phyloP scores from a whole-genome alignment of 2,797 vertebrate genomes.

The Decapterus maruadsi region DNA sequence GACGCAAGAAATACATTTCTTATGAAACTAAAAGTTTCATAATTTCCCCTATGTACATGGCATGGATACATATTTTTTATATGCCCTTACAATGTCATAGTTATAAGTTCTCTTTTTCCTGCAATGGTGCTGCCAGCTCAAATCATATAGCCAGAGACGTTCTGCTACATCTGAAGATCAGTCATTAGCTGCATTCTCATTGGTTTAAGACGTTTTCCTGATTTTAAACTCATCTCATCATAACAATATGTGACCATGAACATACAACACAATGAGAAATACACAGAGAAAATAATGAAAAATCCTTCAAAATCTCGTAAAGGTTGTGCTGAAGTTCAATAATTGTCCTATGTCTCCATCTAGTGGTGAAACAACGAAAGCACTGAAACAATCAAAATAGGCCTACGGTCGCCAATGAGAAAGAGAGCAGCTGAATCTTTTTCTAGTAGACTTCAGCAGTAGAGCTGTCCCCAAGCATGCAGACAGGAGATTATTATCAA shows the following conservation, averaged over 20 bases:
- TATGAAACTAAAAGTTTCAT: not conserved
- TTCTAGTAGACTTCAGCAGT: not conserved
- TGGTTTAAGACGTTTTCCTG: not conserved
- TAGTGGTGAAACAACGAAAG: constrained; percentile 28
- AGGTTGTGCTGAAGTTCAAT: not conserved
- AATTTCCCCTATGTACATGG: not conserved
- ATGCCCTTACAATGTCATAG: not conserved
- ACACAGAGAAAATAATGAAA: not conserved
- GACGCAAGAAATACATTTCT: not conserved
- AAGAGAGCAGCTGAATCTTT: not conserved
- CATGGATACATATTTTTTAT: not conserved
- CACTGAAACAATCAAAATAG: not conserved
- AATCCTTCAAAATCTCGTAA: not conserved
- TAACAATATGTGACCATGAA: not conserved
- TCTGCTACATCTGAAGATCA: not conserved
- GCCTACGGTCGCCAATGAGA: not conserved
- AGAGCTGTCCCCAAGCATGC: not conserved
- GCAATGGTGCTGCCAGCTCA: not conserved
- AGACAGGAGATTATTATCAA: not conserved
- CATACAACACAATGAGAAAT: not conserved
- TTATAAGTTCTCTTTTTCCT: not conserved
- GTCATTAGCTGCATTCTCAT: not conserved
- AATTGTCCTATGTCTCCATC: constrained; percentile 59
- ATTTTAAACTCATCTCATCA: not conserved
- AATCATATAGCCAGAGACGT: not conserved